phyloP scores from a whole-genome alignment of 2,113 vertebrate genomes.

The Sceloporus undulatus region DNA sequence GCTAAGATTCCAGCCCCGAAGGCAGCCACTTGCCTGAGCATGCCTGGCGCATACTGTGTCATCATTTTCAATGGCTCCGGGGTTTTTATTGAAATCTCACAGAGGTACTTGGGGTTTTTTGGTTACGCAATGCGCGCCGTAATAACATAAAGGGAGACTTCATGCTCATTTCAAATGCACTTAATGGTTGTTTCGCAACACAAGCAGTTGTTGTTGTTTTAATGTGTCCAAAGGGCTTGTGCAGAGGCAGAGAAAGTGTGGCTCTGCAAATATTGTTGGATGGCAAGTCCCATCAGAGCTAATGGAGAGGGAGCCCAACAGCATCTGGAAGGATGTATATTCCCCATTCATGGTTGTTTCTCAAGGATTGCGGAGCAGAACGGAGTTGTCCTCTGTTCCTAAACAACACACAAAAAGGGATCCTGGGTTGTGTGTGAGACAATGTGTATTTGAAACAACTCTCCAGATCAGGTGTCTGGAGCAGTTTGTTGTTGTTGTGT shows the following conservation, averaged over 20 bases:
- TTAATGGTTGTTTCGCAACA: conserved; percentile 56
- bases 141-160: conserved; percentile 53
- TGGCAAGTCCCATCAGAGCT: too few species aligned
- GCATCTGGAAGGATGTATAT: not conserved
- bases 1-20: conserved; percentile 71
- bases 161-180: conserved; percentile 61
- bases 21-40: conserved; percentile 73
- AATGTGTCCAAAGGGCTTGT: too few species aligned
- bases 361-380: too few species aligned
- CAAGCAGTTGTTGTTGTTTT: not conserved
- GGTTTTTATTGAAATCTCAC: not conserved
- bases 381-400: too few species aligned
- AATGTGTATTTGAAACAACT: too few species aligned
- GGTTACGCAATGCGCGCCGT: conserved; percentile 66
- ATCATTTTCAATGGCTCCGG: conserved; percentile 60
- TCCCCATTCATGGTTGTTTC: too few species aligned
- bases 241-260: too few species aligned
- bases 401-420: too few species aligned
- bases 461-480: too few species aligned
- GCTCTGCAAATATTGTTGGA: too few species aligned
- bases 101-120: conserved; percentile 44
- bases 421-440: too few species aligned
- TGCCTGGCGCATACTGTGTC: conserved; percentile 34
- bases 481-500: too few species aligned
- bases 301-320: not conserved